Base-by-base conservation (phyloP, 1,140 invertebrate species). In the Listronotus bonariensis region DNA sequence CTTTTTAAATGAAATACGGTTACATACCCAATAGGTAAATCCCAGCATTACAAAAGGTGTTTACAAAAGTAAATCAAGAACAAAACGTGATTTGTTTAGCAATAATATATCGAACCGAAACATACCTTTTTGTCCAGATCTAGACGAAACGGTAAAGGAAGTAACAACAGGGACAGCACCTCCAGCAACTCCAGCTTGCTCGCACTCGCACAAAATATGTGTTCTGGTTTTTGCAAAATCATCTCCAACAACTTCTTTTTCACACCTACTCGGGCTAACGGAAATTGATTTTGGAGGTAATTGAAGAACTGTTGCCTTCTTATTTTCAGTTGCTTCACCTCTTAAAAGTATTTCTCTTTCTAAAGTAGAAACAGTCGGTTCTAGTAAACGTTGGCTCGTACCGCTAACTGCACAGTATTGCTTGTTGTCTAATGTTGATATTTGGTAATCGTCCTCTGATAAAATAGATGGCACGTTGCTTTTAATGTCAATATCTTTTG, bases 131-230 rank as follows among this genome's bases (percentile, higher is more conserved):
- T 9, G 7, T 26, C 11, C n/a, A 40, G 6, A n/a, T 20, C 17
- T 9, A 18, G 32, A 6, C n/a, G 41, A 15, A 14, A 48, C 15
- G 26, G 20, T 53, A 46, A 68, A 63, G 4, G 66, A 68, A 11
- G 42, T 53, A 6, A 68, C 40, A 6, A 49, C 20, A 34, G 67
- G 62, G 9, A 70, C 58, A 8, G 69, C 69, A 40, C 40, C 69
- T 57, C 69, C 69, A n/a, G 46, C 36, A 8, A 62, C 56, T 8
- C 41, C 55, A n/a, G 63, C 41, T 38, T 67, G 40, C 7, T 56
- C 56, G 26, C 69, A 71, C 59, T 71, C 69, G 46, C 69, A 71
- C 3, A 56, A 6, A 42, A 71, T 67, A 34, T 66, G 43, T 8
- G 48, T 20, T 14, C 18, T 41, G 34, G 26, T 65, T n/a, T 65